phyloP scores from a whole-genome alignment of 64 coral and sea anemone species.

The Cladopsammia gracilis region DNA sequence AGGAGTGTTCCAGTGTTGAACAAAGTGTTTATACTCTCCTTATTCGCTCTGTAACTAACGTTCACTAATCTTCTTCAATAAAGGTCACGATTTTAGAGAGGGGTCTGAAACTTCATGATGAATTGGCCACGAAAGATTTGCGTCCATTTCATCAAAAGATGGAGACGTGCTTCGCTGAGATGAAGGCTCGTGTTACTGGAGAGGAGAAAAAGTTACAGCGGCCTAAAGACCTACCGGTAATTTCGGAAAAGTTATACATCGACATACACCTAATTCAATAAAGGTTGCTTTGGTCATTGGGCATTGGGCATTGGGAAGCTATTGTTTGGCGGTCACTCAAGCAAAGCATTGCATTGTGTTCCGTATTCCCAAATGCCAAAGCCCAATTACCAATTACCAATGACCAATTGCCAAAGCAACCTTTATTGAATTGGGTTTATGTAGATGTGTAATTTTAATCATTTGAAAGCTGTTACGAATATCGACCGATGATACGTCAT shows the following conservation, averaged over 20 bases:
- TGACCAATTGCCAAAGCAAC: no score
- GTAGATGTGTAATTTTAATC: no score
- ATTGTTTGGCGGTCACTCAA: no score
- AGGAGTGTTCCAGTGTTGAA: neutral
- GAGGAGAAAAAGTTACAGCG: slow-evolving; percentile 37
- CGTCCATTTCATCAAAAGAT: slow-evolving; percentile 89
- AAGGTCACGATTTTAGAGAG: slow-evolving; percentile 76
- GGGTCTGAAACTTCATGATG: slow-evolving; percentile 77
- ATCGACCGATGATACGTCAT: no score
- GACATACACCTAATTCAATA: no score
- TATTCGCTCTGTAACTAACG: neutral
- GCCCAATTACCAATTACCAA: no score
- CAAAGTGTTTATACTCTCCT: neutral
- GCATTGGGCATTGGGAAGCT: no score
- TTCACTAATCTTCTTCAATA: neutral
- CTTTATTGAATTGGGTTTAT: no score
- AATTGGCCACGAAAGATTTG: slow-evolving; percentile 64
- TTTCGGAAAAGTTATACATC: neutral
- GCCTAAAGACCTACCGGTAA: slow-evolving; percentile 54
- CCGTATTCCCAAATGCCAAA: no score
- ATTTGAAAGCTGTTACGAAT: no score
- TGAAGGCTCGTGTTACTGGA: slow-evolving; percentile 82
- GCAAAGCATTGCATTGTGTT: no score
- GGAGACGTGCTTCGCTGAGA: slow-evolving; percentile 72
- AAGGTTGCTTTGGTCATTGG: no score